Base-by-base conservation (phyloP, 2,797 vertebrate species). In the Spinibarbus caldwelli region DNA sequence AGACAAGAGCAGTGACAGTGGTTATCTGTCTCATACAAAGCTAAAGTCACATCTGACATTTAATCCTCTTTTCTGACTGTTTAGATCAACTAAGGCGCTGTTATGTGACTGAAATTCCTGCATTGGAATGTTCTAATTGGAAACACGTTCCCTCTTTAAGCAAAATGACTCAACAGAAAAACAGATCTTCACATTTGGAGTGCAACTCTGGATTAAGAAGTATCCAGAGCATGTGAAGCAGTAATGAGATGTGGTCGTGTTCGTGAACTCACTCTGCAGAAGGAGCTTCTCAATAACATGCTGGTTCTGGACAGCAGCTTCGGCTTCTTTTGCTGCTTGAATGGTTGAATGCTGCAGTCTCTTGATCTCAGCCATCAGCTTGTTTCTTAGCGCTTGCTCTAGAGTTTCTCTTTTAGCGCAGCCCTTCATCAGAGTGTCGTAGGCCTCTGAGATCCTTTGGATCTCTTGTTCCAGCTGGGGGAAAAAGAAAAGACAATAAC, bases 401-500 rank as follows among this genome's bases (percentile, higher is more conserved):
- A 99, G 94, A 84, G 94, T 93, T 91, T 99, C 98, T 49, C 98
- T 94, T 92, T 99, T 99, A 87, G 95, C 94, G 84, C 98, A 98
- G 0, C 97, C 96, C 92, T 97, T 97, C 89, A 97, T 97, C 21
- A 99, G 95, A 78, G 96, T 98, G 90, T 98, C 97, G 0, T 99
- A 98, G 90, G 97, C 97, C 92, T 99, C 97, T 0, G 97, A 99
- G 90, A 99, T 98, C 84, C 95, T 94, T 93, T 98, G 97, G 91
- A 99, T 97, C 94, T 99, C 98, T 0, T 95, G 96, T 93, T 99
- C 98, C 96, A 99, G 91, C 98, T 99, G 91, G 9, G 57, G 78
- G 19, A 6, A 59, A 72, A 47, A 81, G 23, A 84, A 80, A 52
- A 71, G 45, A 66, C 52, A 14, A 45, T 8, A 6, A 36, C 31